Evolutionary conservation across 2,888 invertebrate genomes (phyloP).

Genomic region (Trichopoda pennipes): DNA sequence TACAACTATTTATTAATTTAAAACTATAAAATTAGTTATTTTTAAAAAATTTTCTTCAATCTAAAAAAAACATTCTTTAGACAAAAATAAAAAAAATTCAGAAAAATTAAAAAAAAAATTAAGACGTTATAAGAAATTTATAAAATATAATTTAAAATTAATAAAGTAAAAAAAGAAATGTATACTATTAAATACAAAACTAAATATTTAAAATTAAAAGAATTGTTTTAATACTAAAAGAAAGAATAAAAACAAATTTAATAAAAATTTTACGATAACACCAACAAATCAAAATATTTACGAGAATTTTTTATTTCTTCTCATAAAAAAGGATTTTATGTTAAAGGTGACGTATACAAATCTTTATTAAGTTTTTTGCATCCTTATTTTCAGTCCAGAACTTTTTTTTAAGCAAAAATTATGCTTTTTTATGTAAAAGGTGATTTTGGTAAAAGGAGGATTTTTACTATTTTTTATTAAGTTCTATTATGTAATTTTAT

Average conservation of each 20-base stretch:
- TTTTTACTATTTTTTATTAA: too few species aligned
- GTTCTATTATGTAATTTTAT: too few species aligned
- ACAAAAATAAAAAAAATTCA: constrained; percentile 66
- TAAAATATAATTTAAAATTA: constrained; percentile 64
- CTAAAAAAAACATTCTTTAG: constrained; percentile 21
- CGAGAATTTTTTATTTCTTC: neutral
- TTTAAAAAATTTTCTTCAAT: constrained; percentile 60
- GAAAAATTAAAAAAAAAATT: constrained; percentile 58
- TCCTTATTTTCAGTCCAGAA: too few species aligned
- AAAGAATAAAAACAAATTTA: constrained; percentile 62
- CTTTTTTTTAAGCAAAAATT: too few species aligned
- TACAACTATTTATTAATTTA: constrained; percentile 54
- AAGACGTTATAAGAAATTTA: constrained; percentile 63
- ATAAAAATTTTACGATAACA: constrained; percentile 67
- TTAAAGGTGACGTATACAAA: too few species aligned
- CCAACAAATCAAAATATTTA: constrained; percentile 57
- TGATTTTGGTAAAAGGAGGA: too few species aligned
- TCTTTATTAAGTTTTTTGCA: too few species aligned
- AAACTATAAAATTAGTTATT: constrained; percentile 49
- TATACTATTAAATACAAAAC: constrained; percentile 62
- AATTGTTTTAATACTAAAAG: constrained; percentile 61
- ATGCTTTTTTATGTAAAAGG: too few species aligned
- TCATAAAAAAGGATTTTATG: neutral
- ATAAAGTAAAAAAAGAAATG: constrained; percentile 50
- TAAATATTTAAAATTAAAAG: constrained; percentile 26